phyloP scores from a whole-genome alignment of 2,113 vertebrate species.

The Pterocles burchelli region DNA sequence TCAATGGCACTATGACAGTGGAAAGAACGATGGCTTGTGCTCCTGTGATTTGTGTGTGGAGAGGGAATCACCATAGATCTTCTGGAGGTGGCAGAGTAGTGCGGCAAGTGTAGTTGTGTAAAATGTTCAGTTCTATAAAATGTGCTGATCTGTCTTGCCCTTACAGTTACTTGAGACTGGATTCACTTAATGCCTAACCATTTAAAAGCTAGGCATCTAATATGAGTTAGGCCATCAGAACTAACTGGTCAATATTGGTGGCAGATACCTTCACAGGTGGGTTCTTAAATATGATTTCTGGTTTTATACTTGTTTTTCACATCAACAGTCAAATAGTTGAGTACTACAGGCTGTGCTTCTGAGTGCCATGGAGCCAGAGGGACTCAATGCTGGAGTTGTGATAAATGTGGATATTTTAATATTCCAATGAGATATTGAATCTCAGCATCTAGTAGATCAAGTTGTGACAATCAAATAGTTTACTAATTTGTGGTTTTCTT shows the following conservation, averaged over 20 bases:
- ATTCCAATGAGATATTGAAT: not conserved
- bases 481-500: not conserved
- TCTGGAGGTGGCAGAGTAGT: not conserved
- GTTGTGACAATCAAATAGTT: not conserved
- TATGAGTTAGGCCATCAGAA: fast-evolving
- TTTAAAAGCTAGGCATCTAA: not conserved
- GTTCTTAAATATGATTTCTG: not conserved
- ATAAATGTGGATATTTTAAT: not conserved
- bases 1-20: not conserved
- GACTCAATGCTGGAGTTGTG: not conserved
- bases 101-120: not conserved
- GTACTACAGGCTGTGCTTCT: not conserved
- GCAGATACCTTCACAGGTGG: not conserved
- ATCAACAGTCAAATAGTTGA: not conserved
- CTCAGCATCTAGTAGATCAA: not conserved
- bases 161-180: not conserved
- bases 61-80: not conserved
- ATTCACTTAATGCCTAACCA: not conserved
- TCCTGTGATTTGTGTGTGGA: not conserved
- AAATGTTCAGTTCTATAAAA: not conserved
- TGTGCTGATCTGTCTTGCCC: not conserved
- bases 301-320: not conserved
- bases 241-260: fast-evolving
- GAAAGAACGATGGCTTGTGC: not conserved
- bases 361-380: not conserved